Evolutionary conservation across 2,888 invertebrate species (phyloP), one percentile per base, ranked within the genome.

Genomic region (Tillus elongatus): DNA sequence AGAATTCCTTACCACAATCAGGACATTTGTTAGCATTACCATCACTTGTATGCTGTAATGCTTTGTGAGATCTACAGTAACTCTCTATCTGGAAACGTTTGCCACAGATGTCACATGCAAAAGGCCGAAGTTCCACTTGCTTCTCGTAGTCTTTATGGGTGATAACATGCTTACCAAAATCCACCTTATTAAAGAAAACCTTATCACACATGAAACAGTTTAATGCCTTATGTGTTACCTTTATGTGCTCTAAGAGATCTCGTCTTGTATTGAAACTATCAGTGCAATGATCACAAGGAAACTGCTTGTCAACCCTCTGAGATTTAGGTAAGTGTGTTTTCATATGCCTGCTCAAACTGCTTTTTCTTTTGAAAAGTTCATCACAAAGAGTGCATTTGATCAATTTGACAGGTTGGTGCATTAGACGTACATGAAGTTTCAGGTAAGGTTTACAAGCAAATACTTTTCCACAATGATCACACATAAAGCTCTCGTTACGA

Each of bases 371-470:
- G 24, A 19, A 19, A 6, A 19, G 24, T n/a, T 19, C 24, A 6
- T n/a, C 24, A n/a, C 24, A 19, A n/a, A 8, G 24, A n/a, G n/a
- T 8, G 24, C 24, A 19, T n/a, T 19, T n/a, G 24, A 19, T 8
- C 24, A 19, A n/a, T 6, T 6, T 6, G n/a, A 19, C 6, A 19
- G 6, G 6, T 6, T n/a, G 24, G n/a, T 19, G 24, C 24, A 19
- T 19, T 8, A 8, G 24, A n/a, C 24, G 24, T n/a, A 19, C 6
- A 19, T 19, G 24, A 6, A 19, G 24, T n/a, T n/a, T 6, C 24
- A 19, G 24, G 24, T 19, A 19, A n/a, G 24, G 24, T 19, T 19
- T 19, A n/a, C 24, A 19, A n/a, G 24, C 24, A n/a, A 19, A 19
- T n/a, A 19, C 24, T 6, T n/a, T 6, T 8, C n/a, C n/a, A n/a